Evolutionary conservation across 2,888 invertebrate genomes (phyloP), one percentile per base, ranked within the genome.

Genomic region (Spodoptera exigua): DNA sequence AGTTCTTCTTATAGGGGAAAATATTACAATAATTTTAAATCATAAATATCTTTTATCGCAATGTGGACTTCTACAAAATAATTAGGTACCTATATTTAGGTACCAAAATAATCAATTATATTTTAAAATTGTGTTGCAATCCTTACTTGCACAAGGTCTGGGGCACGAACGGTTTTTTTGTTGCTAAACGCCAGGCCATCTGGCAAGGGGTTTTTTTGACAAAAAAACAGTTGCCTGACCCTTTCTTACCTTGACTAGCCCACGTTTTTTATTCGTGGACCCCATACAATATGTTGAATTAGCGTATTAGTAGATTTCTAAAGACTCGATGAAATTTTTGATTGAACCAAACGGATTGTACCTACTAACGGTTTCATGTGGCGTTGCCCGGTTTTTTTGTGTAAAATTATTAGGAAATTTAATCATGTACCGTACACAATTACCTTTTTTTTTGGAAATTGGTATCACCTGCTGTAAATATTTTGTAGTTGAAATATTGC

Each of bases 211-310:
- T 90, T 92, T 93, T 91, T 85, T 80, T 48, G 37, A 72, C 63
- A 83, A 83, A 87, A n/a, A 93, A 92, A 86, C 89, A 87, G 80
- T 81, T 87, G 89, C 84, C 93, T 94, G 94, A 94, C 93, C 94
- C 94, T 93, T 94, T 94, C 94, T 92, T 93, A 88, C 92, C 91
- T 92, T 86, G 54, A 85, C 90, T 89, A 83, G 90, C 91, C 93
- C 91, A 86, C 84, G 86, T 88, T 92, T 93, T 89, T 90, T 90
- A 86, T 84, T 75, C 62, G 61, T 70, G 76, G 84, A 86, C 88
- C 93, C 92, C 90, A 89, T 86, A 89, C 93, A 93, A 92, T 92
- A 93, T 92, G 89, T 90, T 89, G 91, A 91, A 93, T 93, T 93
- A 93, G 88, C 90, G 93, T 93, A 93, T 93, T 94, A 93, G 92